Evolutionary conservation across 2,113 vertebrate genomes (phyloP).

Genomic region (Scolopax mira): DNA sequence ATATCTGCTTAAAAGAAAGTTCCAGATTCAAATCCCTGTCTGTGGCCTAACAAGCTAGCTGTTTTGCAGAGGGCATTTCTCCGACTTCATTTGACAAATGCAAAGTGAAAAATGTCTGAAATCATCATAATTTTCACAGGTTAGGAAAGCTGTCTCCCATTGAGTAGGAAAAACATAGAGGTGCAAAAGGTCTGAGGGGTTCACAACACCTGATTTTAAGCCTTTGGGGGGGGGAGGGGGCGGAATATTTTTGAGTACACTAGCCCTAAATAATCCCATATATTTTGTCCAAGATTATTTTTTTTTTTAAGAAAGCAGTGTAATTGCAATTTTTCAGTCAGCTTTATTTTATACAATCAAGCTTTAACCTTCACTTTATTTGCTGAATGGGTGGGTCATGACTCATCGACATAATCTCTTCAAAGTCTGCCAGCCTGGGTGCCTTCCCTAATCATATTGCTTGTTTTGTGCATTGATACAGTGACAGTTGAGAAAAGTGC

Average conservation of each 20-base stretch:
- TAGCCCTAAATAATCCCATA: not conserved
- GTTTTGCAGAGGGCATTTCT: not conserved
- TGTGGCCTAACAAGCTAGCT: not conserved
- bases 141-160: not conserved
- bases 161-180: not conserved
- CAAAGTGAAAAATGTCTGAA: not conserved
- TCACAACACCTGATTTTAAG: not conserved
- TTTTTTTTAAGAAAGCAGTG: not conserved
- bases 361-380: conserved; percentile 24
- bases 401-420: conserved; percentile 38
- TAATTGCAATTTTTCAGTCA: not conserved
- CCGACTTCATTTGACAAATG: not conserved
- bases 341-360: not conserved
- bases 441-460: conserved; percentile 66
- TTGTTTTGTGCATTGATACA: conserved; percentile 50
- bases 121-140: not conserved
- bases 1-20: not conserved
- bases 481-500: conserved; percentile 73
- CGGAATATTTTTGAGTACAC: not conserved
- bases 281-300: not conserved
- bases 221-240: rapidly evolving
- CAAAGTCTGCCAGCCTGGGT: conserved; percentile 34
- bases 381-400: conserved; percentile 46
- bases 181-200: not conserved
- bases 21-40: not conserved